These are phyloP conservation scores for Alviniconcha marisindica DNA, from an alignment of 1,140 invertebrate species.

Conservation along the genomic window DNA sequence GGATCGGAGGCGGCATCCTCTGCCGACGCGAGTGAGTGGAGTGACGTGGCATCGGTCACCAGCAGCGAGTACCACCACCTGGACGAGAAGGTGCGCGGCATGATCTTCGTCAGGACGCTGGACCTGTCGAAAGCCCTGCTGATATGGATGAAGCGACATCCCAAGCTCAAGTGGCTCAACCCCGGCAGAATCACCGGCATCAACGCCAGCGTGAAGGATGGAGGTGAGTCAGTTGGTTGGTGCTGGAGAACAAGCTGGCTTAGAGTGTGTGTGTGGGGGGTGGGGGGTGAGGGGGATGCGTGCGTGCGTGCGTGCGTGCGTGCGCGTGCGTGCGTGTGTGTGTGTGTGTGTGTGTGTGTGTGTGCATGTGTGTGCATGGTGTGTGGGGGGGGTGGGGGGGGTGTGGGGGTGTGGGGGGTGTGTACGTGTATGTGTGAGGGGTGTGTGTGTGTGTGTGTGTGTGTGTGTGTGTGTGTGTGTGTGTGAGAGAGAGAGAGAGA, in stretches of 20 bases:
- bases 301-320: no score
- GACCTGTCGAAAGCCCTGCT: slow-evolving; percentile 53
- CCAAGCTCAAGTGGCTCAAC: slow-evolving; percentile 49
- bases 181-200: slow-evolving; percentile 58
- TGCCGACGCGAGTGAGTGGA: not conserved
- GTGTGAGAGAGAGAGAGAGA: no score
- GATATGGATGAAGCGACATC: slow-evolving; percentile 60
- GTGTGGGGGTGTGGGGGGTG: not conserved
- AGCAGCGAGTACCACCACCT: not conserved
- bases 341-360: no score
- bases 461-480: no score
- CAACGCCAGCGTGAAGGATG: slow-evolving; percentile 55
- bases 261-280: not conserved
- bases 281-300: not conserved
- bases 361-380: no score
- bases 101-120: slow-evolving; percentile 67
- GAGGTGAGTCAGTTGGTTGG: slow-evolving; percentile 45
- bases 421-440: no score
- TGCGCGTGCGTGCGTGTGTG: no score
- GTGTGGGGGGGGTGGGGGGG: not conserved
- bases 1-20: not conserved
- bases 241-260: no score
- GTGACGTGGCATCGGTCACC: not conserved
- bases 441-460: no score
- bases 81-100: slow-evolving; percentile 55